Conservation (phyloP, 2,113 vertebrate species). For the Tupaia chinensis region DNA sequence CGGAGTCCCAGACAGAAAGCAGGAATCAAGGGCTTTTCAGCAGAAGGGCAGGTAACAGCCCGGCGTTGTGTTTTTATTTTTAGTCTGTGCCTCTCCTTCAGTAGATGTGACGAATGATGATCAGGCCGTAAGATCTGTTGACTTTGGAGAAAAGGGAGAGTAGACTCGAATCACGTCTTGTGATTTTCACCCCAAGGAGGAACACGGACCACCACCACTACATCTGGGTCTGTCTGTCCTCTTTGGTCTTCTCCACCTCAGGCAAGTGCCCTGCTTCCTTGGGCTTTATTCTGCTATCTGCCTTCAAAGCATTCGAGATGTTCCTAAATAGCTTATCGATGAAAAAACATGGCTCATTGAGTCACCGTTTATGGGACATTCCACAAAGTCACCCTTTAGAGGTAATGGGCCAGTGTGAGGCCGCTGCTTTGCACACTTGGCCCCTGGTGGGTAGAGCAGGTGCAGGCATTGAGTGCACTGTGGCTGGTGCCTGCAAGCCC, state of each 20-base stretch:
- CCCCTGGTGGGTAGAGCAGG: neutral
- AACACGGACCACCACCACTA: fast-evolving
- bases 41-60: fast-evolving
- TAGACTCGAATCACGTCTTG: neutral
- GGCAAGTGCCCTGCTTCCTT: neutral
- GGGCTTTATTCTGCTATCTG: neutral
- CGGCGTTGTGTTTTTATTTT: neutral
- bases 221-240: neutral
- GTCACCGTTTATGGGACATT: fast-evolving
- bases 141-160: neutral
- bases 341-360: neutral
- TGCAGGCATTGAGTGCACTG: neutral
- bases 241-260: neutral
- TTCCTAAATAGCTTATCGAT: neutral
- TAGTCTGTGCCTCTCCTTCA: neutral
- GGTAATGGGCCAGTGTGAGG: too few relatives aligned
- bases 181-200: too few relatives aligned
- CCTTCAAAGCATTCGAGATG: neutral
- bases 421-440: neutral
- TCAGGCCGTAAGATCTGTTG: neutral
- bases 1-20: neutral
- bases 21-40: neutral
- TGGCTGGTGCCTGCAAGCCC: fast-evolving
- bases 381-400: neutral
- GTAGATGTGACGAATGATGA: neutral